A percentile compares a stretch with the other conserved stretches of the same genome.
Conservation (phyloP, 2,888 invertebrate genomes). For the Bugula neritina region DNA sequence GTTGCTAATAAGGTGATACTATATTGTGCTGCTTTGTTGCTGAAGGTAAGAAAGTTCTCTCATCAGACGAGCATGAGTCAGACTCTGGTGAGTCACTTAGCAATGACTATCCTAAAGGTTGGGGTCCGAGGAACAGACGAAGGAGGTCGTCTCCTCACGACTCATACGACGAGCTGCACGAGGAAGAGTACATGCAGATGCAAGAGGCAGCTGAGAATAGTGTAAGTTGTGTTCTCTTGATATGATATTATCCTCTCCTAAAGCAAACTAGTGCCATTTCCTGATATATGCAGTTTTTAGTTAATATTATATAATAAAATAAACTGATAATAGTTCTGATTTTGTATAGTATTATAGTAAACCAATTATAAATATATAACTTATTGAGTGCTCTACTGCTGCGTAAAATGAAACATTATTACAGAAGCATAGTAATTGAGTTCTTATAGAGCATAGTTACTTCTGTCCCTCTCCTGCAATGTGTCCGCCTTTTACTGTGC, state of each 20-base stretch:
- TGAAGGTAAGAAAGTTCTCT: conserved; percentile 32
- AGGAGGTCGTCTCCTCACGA: neutral
- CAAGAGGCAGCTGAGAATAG: conserved; percentile 23
- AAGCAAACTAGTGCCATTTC: neutral
- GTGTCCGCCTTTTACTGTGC: too few species aligned
- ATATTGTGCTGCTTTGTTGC: too few species aligned
- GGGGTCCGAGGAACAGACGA: conserved; percentile 37
- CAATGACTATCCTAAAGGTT: conserved; percentile 50
- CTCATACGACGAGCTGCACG: conserved; percentile 1
- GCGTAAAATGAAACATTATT: too few species aligned
- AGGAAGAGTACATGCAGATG: conserved; percentile 20
- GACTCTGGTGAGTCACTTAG: conserved; percentile 47
- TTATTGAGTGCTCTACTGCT: too few species aligned
- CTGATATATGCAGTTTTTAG: neutral
- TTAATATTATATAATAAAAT: neutral
- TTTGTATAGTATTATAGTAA: neutral
- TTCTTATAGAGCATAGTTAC: too few species aligned
- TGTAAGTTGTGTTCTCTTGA: too few species aligned
- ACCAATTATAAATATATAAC: neutral
- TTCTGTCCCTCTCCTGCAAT: too few species aligned
- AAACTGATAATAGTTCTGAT: neutral
- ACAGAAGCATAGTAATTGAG: too few species aligned
- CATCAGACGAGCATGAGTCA: conserved; percentile 19
- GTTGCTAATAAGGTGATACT: too few species aligned
- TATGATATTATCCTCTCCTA: too few species aligned